Evolutionary conservation across 2,888 invertebrate species (phyloP).

Genomic region (Hoplodrina ambigua): DNA sequence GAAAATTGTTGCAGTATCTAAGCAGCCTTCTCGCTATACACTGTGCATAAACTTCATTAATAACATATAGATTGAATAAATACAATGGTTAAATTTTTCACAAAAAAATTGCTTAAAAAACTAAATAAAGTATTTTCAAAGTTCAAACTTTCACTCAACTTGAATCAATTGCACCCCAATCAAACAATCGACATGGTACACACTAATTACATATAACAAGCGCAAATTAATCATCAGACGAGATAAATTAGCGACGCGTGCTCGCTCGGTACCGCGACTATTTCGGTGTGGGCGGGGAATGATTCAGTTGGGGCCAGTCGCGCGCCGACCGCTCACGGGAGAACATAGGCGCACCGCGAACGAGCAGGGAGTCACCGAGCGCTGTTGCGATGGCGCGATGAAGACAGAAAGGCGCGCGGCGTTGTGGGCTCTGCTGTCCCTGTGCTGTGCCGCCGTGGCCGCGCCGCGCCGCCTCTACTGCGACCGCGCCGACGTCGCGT

Average conservation of each 20-base stretch:
- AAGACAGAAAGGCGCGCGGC: slow-evolving; percentile 87
- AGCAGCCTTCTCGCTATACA: neutral
- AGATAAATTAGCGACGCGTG: slow-evolving; percentile 82
- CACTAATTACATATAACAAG: slow-evolving; percentile 82
- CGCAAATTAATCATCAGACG: slow-evolving; percentile 84
- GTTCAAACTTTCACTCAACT: slow-evolving; percentile 45
- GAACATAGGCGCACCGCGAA: slow-evolving; percentile 69
- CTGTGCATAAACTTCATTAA: neutral
- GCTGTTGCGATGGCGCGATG: slow-evolving; percentile 88
- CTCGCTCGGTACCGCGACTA: slow-evolving; percentile 78
- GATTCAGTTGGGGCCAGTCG: slow-evolving; percentile 81
- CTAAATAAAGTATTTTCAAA: slow-evolving; percentile 7
- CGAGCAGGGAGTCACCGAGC: slow-evolving; percentile 73
- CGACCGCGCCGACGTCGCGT: slow-evolving; percentile 89
- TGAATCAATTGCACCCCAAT: slow-evolving; percentile 61
- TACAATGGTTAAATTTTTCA: too few species aligned
- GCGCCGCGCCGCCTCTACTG: slow-evolving; percentile 86
- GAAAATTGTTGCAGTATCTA: neutral
- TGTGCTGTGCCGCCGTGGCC: slow-evolving; percentile 77
- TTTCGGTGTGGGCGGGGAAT: slow-evolving; percentile 83
- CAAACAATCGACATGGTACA: slow-evolving; percentile 70
- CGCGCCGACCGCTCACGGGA: slow-evolving; percentile 86
- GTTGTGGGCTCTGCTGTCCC: slow-evolving; percentile 86
- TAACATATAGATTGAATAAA: neutral
- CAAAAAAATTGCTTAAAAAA: neutral